These are phyloP conservation scores for Atherix ibis DNA, from an alignment of 2,888 invertebrate species.

Conservation along the genomic window DNA sequence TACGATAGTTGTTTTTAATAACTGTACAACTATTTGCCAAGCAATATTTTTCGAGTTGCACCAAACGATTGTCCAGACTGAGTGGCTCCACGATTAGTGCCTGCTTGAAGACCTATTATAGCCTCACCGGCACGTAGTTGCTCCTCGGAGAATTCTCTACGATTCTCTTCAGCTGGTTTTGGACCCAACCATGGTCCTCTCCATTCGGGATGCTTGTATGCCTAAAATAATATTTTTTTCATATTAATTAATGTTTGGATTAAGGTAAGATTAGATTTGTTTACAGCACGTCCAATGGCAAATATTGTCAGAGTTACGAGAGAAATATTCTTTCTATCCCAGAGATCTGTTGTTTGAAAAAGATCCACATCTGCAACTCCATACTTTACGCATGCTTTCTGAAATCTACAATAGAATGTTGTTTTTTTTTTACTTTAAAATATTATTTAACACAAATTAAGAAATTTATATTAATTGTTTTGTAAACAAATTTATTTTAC, in stretches of 20 bases:
- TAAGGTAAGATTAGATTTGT: conserved; percentile 3
- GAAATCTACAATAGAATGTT: conserved; percentile 41
- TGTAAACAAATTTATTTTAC: no score
- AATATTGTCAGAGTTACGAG: conserved; percentile 77
- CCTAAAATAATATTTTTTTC: conserved; percentile 29
- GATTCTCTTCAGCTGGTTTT: conserved; percentile 70
- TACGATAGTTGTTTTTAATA: no score
- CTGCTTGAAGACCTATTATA: conserved; percentile 77
- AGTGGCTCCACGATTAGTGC: conserved; percentile 68
- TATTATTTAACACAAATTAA: background rate
- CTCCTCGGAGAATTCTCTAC: conserved; percentile 64
- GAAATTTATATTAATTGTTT: background rate
- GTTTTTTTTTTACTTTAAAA: background rate
- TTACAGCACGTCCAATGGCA: conserved; percentile 71
- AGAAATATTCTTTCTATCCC: conserved; percentile 79
- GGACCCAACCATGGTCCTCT: conserved; percentile 71
- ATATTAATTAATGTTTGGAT: background rate
- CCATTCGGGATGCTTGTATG: conserved; percentile 72
- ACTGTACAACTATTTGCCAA: conserved; percentile 67
- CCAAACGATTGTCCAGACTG: conserved; percentile 80
- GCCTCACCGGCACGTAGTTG: conserved; percentile 68
- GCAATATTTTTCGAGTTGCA: conserved; percentile 64
- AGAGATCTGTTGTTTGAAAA: conserved; percentile 84
- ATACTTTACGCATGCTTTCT: conserved; percentile 63
- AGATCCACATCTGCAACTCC: conserved; percentile 76